Conservation (phyloP, 2,888 invertebrate species). For the Zeuzera pyrina region DNA sequence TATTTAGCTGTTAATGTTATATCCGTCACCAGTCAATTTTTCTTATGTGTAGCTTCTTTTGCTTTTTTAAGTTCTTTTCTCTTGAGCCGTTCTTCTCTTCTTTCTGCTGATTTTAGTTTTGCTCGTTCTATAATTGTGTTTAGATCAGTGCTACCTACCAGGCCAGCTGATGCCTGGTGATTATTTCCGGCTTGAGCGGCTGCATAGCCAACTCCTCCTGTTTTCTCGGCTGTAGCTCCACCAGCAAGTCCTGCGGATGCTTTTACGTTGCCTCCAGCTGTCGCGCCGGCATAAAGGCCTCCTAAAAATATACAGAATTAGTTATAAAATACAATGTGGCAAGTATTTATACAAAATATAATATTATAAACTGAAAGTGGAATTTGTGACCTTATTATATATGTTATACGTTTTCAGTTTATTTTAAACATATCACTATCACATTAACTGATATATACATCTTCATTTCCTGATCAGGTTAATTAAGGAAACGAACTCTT, state of each 20-base stretch:
- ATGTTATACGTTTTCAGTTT: neutral
- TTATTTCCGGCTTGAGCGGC: constrained; percentile 48
- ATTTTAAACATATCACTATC: neutral
- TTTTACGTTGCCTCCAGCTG: constrained; percentile 68
- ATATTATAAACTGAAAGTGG: neutral
- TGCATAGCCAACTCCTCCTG: constrained; percentile 52
- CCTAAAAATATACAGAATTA: constrained; percentile 29
- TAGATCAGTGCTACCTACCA: constrained; percentile 29
- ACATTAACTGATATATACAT: too few relatives aligned
- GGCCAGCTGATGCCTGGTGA: constrained; percentile 34
- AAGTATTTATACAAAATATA: too few relatives aligned
- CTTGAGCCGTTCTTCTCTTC: constrained; percentile 35
- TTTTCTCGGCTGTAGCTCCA: constrained; percentile 39
- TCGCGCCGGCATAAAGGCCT: constrained; percentile 73
- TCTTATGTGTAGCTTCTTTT: constrained; percentile 8
- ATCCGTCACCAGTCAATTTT: constrained; percentile 1
- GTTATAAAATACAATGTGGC: neutral
- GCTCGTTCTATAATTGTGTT: constrained; percentile 36
- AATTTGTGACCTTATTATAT: neutral
- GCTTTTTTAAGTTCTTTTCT: constrained; percentile 20
- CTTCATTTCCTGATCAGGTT: too few relatives aligned
- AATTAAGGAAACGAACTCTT: too few relatives aligned
- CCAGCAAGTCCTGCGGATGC: constrained; percentile 70
- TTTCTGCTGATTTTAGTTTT: constrained; percentile 25
- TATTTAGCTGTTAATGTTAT: constrained; percentile 15